phyloP scores from a whole-genome alignment of 2,888 invertebrate genomes.

The Neoascia interrupta region DNA sequence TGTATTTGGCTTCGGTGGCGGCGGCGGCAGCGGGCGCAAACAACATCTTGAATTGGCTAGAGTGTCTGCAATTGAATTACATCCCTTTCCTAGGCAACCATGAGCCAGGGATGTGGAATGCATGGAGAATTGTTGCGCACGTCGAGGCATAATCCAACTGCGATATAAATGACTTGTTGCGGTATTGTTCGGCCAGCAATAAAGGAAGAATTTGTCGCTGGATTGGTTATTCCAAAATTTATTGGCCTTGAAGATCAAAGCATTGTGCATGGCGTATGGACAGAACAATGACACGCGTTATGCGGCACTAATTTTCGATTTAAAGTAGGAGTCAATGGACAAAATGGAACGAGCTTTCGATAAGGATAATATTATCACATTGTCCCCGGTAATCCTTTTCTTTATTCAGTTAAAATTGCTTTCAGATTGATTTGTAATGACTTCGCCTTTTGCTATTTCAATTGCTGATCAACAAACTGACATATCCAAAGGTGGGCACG shows the following conservation, averaged over 20 bases:
- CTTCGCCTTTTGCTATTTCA: too few species aligned
- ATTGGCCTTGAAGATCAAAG: too few species aligned
- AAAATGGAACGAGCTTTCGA: too few species aligned
- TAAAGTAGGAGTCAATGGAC: too few species aligned
- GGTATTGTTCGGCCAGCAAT: slow-evolving; percentile 71
- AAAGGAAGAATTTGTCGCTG: slow-evolving; percentile 72
- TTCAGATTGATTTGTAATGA: too few species aligned
- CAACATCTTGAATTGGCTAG: slow-evolving; percentile 34
- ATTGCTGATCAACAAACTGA: too few species aligned
- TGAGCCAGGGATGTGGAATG: slow-evolving; percentile 50
- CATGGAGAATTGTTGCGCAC: slow-evolving; percentile 38
- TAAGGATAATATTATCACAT: too few species aligned
- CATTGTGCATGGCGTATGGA: neutral
- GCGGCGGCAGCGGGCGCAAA: slow-evolving; percentile 15
- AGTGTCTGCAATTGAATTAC: slow-evolving; percentile 34
- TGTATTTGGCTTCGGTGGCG: slow-evolving; percentile 10
- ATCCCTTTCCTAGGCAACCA: slow-evolving; percentile 14
- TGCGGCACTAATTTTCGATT: too few species aligned
- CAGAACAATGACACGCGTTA: too few species aligned
- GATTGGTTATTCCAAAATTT: slow-evolving; percentile 72
- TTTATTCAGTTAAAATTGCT: too few species aligned
- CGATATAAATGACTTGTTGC: slow-evolving; percentile 72
- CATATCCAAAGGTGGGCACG: too few species aligned
- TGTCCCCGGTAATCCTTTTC: too few species aligned
- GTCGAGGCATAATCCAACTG: slow-evolving; percentile 45